phyloP scores from a whole-genome alignment of 2,888 invertebrate genomes.

The Tinea semifulvella region DNA sequence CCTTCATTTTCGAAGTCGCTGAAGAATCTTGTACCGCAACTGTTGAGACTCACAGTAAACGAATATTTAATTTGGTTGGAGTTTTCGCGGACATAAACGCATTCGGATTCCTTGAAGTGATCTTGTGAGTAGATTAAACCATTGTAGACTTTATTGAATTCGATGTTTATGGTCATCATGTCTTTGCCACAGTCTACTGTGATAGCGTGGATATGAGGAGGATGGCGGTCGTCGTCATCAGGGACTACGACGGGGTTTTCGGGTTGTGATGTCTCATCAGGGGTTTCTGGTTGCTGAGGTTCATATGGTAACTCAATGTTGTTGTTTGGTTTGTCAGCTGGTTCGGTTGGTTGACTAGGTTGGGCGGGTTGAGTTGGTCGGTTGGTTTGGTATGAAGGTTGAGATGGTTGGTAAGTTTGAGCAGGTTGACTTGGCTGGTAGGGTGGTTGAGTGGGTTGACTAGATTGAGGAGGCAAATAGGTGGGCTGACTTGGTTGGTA shows the following conservation, averaged over 20 bases:
- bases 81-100: conserved; percentile 77
- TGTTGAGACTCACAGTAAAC: conserved; percentile 78
- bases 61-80: conserved; percentile 74
- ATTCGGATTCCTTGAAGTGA: conserved; percentile 71
- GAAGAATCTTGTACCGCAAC: conserved; percentile 82
- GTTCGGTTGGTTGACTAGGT: conserved; percentile 24
- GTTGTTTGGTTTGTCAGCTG: conserved; percentile 23
- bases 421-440: conserved; percentile 22
- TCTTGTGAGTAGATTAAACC: conserved; percentile 86
- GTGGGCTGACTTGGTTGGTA: conserved; percentile 31
- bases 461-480: conserved; percentile 22
- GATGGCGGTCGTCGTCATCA: conserved; percentile 74
- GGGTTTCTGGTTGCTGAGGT: conserved; percentile 22
- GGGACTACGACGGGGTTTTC: conserved; percentile 18
- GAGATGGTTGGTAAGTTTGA: conserved; percentile 15
- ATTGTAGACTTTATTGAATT: conserved; percentile 79
- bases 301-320: conserved; percentile 20
- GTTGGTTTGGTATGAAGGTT: conserved; percentile 22
- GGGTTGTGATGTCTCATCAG: conserved; percentile 20
- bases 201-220: conserved; percentile 78
- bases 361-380: conserved; percentile 19
- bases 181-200: conserved; percentile 82
- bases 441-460: conserved; percentile 24
- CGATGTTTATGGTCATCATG: conserved; percentile 83
- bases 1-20: conserved; percentile 80